Base-by-base conservation (phyloP, 2,888 invertebrate genomes). In the Mythimna lalbum region DNA sequence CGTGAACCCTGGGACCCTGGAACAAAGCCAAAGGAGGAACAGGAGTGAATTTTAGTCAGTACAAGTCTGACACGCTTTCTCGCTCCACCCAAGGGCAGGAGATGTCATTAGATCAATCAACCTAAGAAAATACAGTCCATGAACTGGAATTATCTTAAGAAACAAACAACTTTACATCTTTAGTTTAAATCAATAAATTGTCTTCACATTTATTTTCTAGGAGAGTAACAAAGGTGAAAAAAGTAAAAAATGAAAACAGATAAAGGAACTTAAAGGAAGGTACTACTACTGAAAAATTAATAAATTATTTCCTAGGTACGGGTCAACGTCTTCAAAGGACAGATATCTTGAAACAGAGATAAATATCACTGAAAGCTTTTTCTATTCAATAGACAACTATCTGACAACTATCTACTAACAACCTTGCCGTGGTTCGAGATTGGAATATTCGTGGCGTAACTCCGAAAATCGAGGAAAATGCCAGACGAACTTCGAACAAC, bases 361-460 rank as follows among this genome's bases (percentile, higher is more conserved):
- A 19, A 31, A 7, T 4, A 9, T n/a, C 4, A 21, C 1, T 52
- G 1, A 43, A 43, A 43, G 17, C 10, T 49, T 43, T 14, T 49
- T 49, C 19, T 12, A 0, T 21, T 55, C 4, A 21, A 10, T 21
- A 57, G 27, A 5, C 17, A 43, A 43, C 43, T 43, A 17, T 43
- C 17, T 19, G 17, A 17, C 5, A 17, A 62, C n/a, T n/a, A 43
- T 36, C 19, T 6, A 53, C 57, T 17, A 47, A 47, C 14, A 80
- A 62, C 47, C 14, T 75, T 31, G 19, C 49, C 7, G 10, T 4
- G 4, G 5, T 49, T 47, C 14, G 43, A 50, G 53, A 50, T 69
- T 56, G 21, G 23, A 63, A 75, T 65, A 65, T 69, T 59, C 50
- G 36, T 10, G 64, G 57, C 57, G 21, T 50, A 69, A 59, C 59